A percentile compares a stretch with the other conserved stretches of the same genome.
phyloP scores from a whole-genome alignment of 2,797 vertebrate genomes.

The Rhadinocentrus ornatus region DNA sequence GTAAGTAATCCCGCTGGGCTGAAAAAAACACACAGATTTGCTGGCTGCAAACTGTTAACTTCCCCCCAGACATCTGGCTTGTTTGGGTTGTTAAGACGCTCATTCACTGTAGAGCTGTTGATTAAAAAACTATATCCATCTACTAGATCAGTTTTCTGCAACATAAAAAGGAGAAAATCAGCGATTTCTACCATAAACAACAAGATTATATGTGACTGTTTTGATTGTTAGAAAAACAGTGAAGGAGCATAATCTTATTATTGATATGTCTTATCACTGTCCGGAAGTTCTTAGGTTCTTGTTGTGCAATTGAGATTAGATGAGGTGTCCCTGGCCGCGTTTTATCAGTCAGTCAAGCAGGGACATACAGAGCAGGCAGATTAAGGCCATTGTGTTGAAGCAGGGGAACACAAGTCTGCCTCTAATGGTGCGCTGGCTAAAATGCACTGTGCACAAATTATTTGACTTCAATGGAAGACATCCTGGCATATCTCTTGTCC shows the following conservation, averaged over 20 bases:
- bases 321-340: conserved; percentile 58
- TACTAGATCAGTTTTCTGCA: neutral
- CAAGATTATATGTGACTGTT: neutral
- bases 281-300: conserved; percentile 66
- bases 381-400: conserved; percentile 63
- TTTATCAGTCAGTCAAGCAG: conserved; percentile 60
- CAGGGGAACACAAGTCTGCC: conserved; percentile 39
- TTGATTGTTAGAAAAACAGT: neutral
- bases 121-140: neutral
- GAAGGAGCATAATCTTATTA: conserved; percentile 46
- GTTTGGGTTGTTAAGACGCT: neutral
- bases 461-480: conserved; percentile 61
- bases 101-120: neutral
- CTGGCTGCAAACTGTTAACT: neutral
- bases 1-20: conserved; percentile 78
- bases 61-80: neutral
- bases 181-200: neutral
- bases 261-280: conserved; percentile 50
- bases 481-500: conserved; percentile 67
- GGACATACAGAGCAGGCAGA: conserved; percentile 53
- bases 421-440: conserved; percentile 46
- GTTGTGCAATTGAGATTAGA: conserved; percentile 68
- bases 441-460: conserved; percentile 49
- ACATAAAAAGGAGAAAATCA: neutral
- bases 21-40: neutral